Evolutionary conservation across 2,113 vertebrate genomes (phyloP).

Genomic region (Entelurus aequoreus): DNA sequence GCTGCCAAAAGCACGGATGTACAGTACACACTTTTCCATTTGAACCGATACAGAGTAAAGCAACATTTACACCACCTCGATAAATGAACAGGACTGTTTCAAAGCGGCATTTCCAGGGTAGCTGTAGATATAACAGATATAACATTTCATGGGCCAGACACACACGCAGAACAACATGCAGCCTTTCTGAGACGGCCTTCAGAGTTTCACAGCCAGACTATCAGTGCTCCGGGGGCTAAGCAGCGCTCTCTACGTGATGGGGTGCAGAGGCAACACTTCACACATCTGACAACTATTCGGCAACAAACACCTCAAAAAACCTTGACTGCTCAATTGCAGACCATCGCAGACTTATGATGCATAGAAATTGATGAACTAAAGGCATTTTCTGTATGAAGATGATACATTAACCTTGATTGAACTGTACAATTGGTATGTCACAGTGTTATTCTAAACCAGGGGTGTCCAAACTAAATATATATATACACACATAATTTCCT

Average conservation of each 20-base stretch:
- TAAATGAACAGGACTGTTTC: conserved; percentile 41
- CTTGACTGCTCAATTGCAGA: conserved; percentile 32
- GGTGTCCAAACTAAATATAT: too few relatives aligned
- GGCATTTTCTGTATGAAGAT: background rate
- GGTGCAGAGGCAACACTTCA: conserved; percentile 64
- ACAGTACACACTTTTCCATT: conserved; percentile 36
- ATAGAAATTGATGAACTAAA: conserved; percentile 26
- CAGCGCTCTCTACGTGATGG: conserved; percentile 57
- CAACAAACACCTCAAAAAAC: conserved; percentile 33
- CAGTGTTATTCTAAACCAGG: conserved; percentile 32
- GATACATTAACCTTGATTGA: conserved; percentile 5
- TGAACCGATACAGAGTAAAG: conserved; percentile 47
- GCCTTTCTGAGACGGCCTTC: conserved; percentile 33
- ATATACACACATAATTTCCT: too few relatives aligned
- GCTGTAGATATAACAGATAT: conserved; percentile 39
- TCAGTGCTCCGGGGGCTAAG: conserved; percentile 65
- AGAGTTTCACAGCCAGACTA: conserved; percentile 54
- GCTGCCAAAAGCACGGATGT: conserved; percentile 47
- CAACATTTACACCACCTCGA: conserved; percentile 46
- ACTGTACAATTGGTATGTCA: conserved; percentile 41
- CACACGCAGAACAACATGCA: conserved; percentile 20
- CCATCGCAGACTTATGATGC: conserved; percentile 14
- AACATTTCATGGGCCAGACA: conserved; percentile 38
- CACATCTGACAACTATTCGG: conserved; percentile 58
- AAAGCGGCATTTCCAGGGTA: conserved; percentile 33